These are phyloP conservation scores for Phoebastria nigripes DNA, from an alignment of 2,797 vertebrate species.

Conservation along the genomic window DNA sequence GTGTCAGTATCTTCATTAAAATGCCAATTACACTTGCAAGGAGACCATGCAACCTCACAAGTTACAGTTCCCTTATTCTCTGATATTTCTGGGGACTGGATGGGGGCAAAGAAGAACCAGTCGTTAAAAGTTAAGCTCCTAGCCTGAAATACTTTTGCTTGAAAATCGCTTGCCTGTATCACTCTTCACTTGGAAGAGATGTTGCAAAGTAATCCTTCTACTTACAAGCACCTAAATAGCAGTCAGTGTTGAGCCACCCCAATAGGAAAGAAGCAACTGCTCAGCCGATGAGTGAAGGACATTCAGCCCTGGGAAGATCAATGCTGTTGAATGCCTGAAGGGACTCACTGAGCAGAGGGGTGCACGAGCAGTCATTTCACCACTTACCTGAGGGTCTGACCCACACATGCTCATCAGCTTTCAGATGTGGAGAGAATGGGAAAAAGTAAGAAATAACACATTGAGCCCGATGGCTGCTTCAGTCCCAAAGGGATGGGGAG, in stretches of 20 bases:
- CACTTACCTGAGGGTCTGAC: no score
- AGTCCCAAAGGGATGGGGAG: not conserved
- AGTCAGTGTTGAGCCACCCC: not conserved
- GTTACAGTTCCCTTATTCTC: not conserved
- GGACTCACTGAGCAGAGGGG: not conserved
- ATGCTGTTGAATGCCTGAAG: not conserved
- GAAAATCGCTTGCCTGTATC: not conserved
- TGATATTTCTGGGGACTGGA: not conserved
- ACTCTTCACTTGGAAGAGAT: not conserved
- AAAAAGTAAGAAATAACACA: not conserved
- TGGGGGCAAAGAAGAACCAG: not conserved
- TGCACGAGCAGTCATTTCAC: not conserved
- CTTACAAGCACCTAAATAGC: not conserved
- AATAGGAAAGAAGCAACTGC: not conserved
- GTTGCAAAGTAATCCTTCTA: not conserved
- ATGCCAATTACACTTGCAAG: not conserved
- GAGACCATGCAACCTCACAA: not conserved
- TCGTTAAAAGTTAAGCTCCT: not conserved
- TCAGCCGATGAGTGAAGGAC: not conserved
- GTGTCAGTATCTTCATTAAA: not conserved
- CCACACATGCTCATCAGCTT: not conserved
- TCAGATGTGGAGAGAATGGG: not conserved
- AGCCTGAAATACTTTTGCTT: not conserved
- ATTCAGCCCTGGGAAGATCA: not conserved
- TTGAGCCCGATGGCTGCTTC: rapidly evolving